Evolutionary conservation across 1,140 invertebrate genomes (phyloP).

Genomic region (Penaeus vannamei): DNA sequence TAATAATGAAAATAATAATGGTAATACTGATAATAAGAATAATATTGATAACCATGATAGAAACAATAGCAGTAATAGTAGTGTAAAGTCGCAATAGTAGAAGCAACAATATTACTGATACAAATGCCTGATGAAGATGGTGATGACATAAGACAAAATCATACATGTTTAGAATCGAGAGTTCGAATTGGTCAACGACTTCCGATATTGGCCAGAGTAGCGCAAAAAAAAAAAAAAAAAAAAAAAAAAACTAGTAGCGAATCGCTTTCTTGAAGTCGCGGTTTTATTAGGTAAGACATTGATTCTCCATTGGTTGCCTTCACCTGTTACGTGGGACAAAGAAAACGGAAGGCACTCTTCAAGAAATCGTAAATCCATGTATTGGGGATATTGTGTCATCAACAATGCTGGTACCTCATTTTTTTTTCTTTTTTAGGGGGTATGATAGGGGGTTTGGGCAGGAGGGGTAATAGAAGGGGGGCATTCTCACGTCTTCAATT

Average conservation of each 20-base stretch:
- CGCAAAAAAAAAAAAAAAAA: conserved; percentile 23
- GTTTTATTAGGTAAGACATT: conserved; percentile 42
- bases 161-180: no score
- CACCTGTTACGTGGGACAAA: conserved; percentile 8
- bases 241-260: background rate
- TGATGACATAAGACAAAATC: no score
- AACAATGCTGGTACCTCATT: background rate
- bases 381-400: conserved; percentile 45
- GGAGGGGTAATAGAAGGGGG: no score
- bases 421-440: background rate
- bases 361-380: conserved; percentile 43
- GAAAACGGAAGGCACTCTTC: background rate
- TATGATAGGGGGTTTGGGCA: background rate
- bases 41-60: no score
- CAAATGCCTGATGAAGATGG: no score
- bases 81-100: no score
- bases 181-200: background rate
- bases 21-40: no score
- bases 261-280: background rate
- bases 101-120: no score
- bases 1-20: no score
- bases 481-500: no score
- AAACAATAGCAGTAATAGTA: no score
- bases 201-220: background rate
- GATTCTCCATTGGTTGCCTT: conserved; percentile 22